phyloP scores from a whole-genome alignment of 2,113 vertebrate genomes.

The Stigmatopora argus region DNA sequence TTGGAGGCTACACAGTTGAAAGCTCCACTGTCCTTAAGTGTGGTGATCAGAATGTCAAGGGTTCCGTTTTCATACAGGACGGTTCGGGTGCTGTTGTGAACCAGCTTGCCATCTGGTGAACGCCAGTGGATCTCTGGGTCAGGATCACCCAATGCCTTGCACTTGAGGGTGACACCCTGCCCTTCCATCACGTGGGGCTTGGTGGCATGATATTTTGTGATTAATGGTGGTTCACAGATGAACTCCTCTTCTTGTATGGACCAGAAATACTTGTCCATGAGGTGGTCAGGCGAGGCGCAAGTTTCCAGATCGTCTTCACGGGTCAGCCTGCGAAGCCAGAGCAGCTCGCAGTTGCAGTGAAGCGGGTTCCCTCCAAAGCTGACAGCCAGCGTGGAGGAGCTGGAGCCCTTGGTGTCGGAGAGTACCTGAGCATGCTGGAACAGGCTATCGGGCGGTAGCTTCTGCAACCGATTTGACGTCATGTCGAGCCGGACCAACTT shows the following conservation, averaged over 20 bases:
- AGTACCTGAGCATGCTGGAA: conserved; percentile 76
- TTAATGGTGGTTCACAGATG: conserved; percentile 81
- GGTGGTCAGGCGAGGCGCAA: conserved; percentile 83
- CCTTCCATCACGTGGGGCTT: conserved; percentile 84
- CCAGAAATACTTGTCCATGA: conserved; percentile 90
- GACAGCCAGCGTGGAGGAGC: conserved; percentile 74
- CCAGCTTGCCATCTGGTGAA: conserved; percentile 82
- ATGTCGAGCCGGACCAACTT: conserved; percentile 87
- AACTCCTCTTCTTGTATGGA: conserved; percentile 91
- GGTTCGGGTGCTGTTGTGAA: conserved; percentile 83
- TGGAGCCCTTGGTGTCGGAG: conserved; percentile 71
- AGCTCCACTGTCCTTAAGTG: conserved; percentile 82
- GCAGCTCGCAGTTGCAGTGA: conserved; percentile 90
- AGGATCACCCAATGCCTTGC: conserved; percentile 83
- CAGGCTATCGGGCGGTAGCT: conserved; percentile 83
- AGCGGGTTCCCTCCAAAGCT: conserved; percentile 89
- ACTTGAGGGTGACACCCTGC: conserved; percentile 81
- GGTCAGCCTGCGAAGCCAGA: conserved; percentile 84
- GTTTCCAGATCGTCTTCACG: conserved; percentile 86
- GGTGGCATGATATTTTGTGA: conserved; percentile 76
- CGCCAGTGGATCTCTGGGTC: conserved; percentile 88
- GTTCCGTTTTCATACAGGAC: conserved; percentile 82
- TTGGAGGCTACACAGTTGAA: conserved; percentile 93
- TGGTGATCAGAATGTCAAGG: conserved; percentile 87
- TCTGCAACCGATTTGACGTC: conserved; percentile 89